Conservation (phyloP, 2,113 vertebrate genomes). For the Notothenia rossii region DNA sequence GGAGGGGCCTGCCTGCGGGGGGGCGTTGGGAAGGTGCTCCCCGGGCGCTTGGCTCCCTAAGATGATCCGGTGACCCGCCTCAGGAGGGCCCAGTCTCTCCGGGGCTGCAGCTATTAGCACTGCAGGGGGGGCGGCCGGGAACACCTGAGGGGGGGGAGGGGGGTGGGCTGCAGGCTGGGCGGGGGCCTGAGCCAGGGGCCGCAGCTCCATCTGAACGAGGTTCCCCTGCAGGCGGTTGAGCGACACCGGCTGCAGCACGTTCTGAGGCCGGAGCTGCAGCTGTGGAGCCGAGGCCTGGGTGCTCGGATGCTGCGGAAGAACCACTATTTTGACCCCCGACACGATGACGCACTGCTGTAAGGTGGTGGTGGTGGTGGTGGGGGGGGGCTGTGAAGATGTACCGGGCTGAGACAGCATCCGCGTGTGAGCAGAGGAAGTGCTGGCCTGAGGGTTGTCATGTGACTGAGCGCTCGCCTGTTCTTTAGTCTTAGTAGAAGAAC, state of each 20-base stretch:
- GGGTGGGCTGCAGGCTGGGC: conserved; percentile 47
- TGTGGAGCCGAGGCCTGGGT: conserved; percentile 35
- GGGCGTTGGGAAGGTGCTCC: conserved; percentile 42
- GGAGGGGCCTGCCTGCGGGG: conserved; percentile 25
- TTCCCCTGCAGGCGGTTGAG: conserved; percentile 47
- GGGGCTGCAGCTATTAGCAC: conserved; percentile 81
- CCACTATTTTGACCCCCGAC: conserved; percentile 23
- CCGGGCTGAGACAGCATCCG: conserved; percentile 39
- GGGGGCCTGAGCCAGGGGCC: conserved; percentile 62
- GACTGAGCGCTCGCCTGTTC: conserved; percentile 25
- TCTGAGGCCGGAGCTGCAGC: conserved; percentile 23
- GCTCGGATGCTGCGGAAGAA: conserved; percentile 56
- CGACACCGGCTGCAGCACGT: not conserved
- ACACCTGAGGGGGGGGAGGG: conserved; percentile 48
- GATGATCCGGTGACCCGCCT: conserved; percentile 75
- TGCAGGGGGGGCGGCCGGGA: conserved; percentile 46
- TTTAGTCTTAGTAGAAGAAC: conserved; percentile 41
- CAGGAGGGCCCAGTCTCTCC: conserved; percentile 75
- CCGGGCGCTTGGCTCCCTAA: conserved; percentile 71
- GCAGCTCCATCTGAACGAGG: conserved; percentile 70
- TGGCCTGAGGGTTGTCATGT: conserved; percentile 67
- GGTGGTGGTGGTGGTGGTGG: not conserved
- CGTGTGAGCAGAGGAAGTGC: conserved; percentile 59
- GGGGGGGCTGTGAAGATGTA: conserved; percentile 28
- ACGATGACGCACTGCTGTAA: conserved; percentile 5